These are phyloP conservation scores for Catostomus latipinnis DNA, from an alignment of 2,797 vertebrate genomes.

Conservation along the genomic window DNA sequence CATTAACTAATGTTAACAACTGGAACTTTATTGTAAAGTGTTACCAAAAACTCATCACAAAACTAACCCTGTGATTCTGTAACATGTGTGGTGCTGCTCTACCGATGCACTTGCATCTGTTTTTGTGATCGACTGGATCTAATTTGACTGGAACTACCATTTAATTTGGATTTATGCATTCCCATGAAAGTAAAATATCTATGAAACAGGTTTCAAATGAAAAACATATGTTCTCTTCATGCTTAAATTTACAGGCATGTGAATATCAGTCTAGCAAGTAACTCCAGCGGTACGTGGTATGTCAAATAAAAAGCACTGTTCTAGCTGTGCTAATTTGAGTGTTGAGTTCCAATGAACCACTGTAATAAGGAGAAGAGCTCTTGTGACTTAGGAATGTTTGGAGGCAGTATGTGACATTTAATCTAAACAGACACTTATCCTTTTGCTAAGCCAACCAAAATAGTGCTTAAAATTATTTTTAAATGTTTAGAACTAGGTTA, in stretches of 20 bases:
- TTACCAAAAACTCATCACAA: background rate
- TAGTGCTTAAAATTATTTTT: too few relatives aligned
- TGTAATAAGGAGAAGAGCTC: constrained; percentile 22
- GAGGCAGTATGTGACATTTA: background rate
- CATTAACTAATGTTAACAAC: too few relatives aligned
- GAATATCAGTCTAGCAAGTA: constrained; percentile 52
- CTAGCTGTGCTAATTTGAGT: constrained; percentile 38
- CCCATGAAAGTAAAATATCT: constrained; percentile 73
- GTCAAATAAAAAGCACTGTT: constrained; percentile 50
- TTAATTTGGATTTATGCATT: constrained; percentile 71
- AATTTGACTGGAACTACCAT: constrained; percentile 59
- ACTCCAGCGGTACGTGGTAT: constrained; percentile 42
- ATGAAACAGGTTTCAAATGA: constrained; percentile 66
- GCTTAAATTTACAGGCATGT: constrained; percentile 40
- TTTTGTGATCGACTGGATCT: constrained; percentile 68
- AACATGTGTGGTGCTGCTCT: constrained; percentile 6
- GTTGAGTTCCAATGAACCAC: constrained; percentile 42
- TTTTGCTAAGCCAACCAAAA: background rate
- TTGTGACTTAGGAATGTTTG: constrained; percentile 26
- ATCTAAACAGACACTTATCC: background rate
- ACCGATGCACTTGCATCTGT: constrained; percentile 54
- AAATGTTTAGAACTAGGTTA: too few relatives aligned
- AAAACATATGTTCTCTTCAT: constrained; percentile 71
- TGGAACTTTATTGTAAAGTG: too few relatives aligned
- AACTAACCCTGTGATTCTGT: constrained; percentile 9